These are phyloP conservation scores for Acanthiza pusilla DNA, from an alignment of 2,797 vertebrate genomes.

Conservation along the genomic window DNA sequence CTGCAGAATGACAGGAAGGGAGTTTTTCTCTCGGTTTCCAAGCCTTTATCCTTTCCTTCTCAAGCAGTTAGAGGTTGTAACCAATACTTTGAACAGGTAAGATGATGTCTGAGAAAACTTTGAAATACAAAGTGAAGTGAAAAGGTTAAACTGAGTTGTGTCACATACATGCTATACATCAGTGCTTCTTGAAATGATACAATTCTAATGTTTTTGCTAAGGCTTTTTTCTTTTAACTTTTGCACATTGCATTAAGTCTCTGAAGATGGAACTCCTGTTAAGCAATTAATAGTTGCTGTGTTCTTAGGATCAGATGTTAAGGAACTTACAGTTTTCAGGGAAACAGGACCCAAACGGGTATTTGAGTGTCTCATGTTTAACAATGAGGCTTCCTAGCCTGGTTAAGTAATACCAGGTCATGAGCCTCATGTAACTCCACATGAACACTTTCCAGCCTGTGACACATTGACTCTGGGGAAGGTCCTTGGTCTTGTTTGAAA, in stretches of 20 bases:
- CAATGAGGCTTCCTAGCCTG: neutral
- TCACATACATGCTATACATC: neutral
- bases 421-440: neutral
- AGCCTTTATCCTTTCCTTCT: slow-evolving; percentile 93
- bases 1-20: slow-evolving; percentile 91
- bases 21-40: slow-evolving; percentile 94
- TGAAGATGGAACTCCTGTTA: neutral
- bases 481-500: neutral
- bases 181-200: neutral
- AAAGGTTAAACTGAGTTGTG: neutral
- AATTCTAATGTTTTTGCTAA: neutral
- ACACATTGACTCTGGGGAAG: neutral
- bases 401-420: neutral
- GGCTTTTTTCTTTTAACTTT: neutral
- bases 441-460: neutral
- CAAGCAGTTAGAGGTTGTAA: slow-evolving; percentile 84
- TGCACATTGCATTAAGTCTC: neutral
- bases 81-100: slow-evolving; percentile 86
- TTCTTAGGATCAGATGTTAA: neutral
- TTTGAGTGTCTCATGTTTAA: neutral
- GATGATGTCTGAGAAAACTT: neutral
- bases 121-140: neutral
- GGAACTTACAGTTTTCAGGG: neutral
- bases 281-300: neutral
- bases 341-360: neutral